A percentile compares a stretch with the other conserved stretches of the same genome.
Conservation (phyloP, 2,888 invertebrate genomes). For the Monoplex corrugatus region DNA sequence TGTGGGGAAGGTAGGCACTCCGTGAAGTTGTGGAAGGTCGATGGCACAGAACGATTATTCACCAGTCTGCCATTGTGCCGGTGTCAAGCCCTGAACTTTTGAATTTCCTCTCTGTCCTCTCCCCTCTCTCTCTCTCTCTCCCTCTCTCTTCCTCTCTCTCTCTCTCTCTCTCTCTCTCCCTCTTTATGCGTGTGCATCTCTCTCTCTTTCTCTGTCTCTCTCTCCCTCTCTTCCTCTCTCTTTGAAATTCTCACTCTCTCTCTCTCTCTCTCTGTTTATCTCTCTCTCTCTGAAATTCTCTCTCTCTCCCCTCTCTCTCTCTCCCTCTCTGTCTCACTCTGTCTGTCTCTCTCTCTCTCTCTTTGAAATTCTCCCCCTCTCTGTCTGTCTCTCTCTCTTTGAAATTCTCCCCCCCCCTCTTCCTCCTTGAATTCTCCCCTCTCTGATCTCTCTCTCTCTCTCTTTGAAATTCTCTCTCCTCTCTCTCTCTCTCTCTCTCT, state of each 20-base stretch:
- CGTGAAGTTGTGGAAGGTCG: no score
- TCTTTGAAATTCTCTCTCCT: background rate
- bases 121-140: constrained; percentile 1
- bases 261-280: no score
- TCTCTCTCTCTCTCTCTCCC: constrained; percentile 7
- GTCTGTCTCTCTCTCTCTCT: no score
- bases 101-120: background rate
- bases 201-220: background rate
- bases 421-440: background rate
- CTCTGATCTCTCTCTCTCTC: background rate
- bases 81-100: no score
- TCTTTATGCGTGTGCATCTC: no score
- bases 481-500: background rate
- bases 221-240: background rate
- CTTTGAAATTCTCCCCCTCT: no score
- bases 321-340: background rate
- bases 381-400: constrained; percentile 28
- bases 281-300: background rate
- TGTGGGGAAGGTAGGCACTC: no score
- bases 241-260: no score
- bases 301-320: background rate
- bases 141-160: background rate
- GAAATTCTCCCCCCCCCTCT: constrained; percentile 6
- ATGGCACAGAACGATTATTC: no score
- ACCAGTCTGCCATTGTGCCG: no score